These are phyloP conservation scores for Cryptosula pallasiana DNA, from an alignment of 2,888 invertebrate species.

Conservation along the genomic window DNA sequence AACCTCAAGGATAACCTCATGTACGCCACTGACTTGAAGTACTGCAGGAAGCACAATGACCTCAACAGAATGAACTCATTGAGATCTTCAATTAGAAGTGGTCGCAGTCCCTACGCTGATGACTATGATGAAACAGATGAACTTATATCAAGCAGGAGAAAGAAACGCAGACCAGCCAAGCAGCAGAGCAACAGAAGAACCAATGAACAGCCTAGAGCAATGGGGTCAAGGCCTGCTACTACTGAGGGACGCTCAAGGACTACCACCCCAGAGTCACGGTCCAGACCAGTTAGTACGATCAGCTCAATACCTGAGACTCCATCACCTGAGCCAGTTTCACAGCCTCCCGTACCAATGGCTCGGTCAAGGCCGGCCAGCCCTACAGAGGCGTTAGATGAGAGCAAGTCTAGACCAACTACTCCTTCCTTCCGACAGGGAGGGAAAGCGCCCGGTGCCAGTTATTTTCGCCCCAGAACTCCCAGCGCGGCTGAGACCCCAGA, in stretches of 20 bases:
- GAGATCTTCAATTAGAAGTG: slow-evolving; percentile 2
- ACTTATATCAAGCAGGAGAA: neutral
- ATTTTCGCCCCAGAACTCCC: slow-evolving; percentile 4
- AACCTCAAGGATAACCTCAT: slow-evolving; percentile 1
- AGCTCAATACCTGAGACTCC: neutral
- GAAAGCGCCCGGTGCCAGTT: neutral
- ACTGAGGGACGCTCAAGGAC: neutral
- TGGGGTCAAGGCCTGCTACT: neutral
- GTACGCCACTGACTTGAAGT: neutral
- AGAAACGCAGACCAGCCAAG: neutral
- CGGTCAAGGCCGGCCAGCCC: neutral
- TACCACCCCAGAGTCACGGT: neutral
- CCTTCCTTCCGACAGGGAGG: neutral
- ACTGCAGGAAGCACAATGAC: slow-evolving; percentile 13
- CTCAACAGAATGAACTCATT: slow-evolving; percentile 7
- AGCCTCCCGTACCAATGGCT: neutral
- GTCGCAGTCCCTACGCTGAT: neutral
- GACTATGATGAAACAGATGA: slow-evolving; percentile 22
- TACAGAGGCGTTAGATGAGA: neutral
- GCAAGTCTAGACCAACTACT: slow-evolving; percentile 15
- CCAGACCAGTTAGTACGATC: neutral
- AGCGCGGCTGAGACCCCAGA: neutral
- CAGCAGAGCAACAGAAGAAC: neutral
- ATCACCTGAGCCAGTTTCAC: neutral
- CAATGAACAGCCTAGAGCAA: too few species aligned